Evolutionary conservation across 2,888 invertebrate species (phyloP).

Genomic region (Scelioninae gen. 1): DNA sequence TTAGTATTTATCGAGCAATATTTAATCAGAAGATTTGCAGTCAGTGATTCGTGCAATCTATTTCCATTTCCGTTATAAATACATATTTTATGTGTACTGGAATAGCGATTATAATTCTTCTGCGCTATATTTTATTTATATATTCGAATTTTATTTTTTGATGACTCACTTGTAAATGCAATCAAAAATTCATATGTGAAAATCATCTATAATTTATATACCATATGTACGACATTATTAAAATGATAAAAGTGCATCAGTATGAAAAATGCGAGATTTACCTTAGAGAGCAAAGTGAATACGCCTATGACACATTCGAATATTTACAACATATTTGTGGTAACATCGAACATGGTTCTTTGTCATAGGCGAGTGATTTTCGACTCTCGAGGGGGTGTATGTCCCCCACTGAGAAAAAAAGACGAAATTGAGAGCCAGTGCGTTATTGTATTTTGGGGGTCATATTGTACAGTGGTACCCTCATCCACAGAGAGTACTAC

Average conservation of each 20-base stretch:
- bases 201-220: neutral
- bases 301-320: constrained; percentile 51
- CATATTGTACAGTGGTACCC: constrained; percentile 81
- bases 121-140: neutral
- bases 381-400: constrained; percentile 73
- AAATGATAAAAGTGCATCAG: constrained; percentile 15
- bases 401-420: constrained; percentile 70
- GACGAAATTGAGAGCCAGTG: constrained; percentile 76
- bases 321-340: constrained; percentile 82
- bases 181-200: neutral
- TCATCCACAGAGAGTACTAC: constrained; percentile 78
- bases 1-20: constrained; percentile 49
- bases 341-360: constrained; percentile 81
- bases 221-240: constrained; percentile 19
- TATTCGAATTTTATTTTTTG: neutral
- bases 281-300: constrained; percentile 1
- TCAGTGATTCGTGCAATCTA: constrained; percentile 28
- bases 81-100: constrained; percentile 10
- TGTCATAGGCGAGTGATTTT: constrained; percentile 81
- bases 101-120: neutral
- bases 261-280: neutral
- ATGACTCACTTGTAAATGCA: constrained; percentile 3
- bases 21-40: constrained; percentile 30
- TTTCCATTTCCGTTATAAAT: constrained; percentile 7
- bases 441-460: constrained; percentile 80